A percentile compares a stretch with the other conserved stretches of the same genome.
Evolutionary conservation across 2,888 invertebrate genomes (phyloP).

Genomic region (Platycheirus albimanus): DNA sequence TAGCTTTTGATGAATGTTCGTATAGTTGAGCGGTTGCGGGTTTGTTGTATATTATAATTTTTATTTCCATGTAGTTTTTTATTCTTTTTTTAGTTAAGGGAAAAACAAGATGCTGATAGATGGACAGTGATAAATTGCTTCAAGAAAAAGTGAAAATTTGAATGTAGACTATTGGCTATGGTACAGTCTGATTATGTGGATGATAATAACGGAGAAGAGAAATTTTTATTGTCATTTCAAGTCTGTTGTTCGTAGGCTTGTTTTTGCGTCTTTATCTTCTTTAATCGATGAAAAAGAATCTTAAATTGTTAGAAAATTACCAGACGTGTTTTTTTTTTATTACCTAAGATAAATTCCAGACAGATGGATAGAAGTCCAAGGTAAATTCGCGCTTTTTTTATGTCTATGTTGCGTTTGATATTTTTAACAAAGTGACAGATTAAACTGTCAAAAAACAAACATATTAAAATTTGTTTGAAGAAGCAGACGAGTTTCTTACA

Average conservation of each 20-base stretch:
- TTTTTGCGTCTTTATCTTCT: constrained; percentile 45
- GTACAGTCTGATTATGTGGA: constrained; percentile 32
- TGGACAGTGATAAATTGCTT: constrained; percentile 72
- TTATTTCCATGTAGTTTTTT: constrained; percentile 52
- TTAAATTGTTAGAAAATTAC: constrained; percentile 65
- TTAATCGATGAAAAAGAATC: constrained; percentile 48
- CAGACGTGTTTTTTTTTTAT: constrained; percentile 39
- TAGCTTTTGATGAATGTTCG: constrained; percentile 58
- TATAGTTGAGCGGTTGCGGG: no score
- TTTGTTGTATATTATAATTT: no score
- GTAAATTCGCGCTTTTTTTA: no score
- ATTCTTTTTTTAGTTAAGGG: constrained; percentile 59
- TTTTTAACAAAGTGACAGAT: no score
- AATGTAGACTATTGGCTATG: constrained; percentile 69
- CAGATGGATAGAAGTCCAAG: no score
- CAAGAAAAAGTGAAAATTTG: constrained; percentile 71
- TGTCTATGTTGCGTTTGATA: no score
- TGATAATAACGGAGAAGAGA: constrained; percentile 71
- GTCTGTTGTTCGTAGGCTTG: constrained; percentile 13
- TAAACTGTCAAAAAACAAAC: no score
- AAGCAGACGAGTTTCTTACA: no score
- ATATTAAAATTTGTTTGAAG: no score
- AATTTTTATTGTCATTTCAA: constrained; percentile 54
- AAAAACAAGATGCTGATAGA: constrained; percentile 63
- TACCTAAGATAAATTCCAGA: no score